A percentile compares a stretch with the other conserved stretches of the same genome.
phyloP scores from a whole-genome alignment of 2,113 vertebrate genomes.

The Proteles cristata region DNA sequence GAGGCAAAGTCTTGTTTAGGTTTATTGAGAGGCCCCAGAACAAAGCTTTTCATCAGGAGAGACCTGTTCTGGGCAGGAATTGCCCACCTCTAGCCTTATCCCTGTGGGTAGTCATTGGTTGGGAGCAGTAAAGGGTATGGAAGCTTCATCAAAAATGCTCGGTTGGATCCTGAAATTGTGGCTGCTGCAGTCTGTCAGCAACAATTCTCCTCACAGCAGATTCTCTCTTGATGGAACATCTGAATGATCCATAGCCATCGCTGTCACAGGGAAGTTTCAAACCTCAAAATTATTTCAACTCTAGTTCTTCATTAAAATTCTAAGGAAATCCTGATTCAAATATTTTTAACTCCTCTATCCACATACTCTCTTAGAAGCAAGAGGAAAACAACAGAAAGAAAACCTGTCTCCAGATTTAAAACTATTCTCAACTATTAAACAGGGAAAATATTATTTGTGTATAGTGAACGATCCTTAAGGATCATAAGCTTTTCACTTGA shows the following conservation, averaged over 20 bases:
- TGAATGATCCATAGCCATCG: background rate
- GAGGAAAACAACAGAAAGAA: background rate
- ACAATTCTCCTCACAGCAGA: background rate
- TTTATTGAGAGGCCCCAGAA: background rate
- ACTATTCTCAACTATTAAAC: background rate
- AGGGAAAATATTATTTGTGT: background rate
- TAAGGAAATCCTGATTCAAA: background rate
- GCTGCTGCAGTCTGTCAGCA: background rate
- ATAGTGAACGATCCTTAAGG: background rate
- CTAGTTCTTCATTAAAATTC: background rate
- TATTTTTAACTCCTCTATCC: background rate
- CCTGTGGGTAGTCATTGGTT: background rate
- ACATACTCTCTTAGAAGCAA: background rate
- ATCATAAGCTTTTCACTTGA: background rate
- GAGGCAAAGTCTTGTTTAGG: background rate
- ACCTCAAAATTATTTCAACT: background rate
- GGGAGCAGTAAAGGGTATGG: fast-evolving
- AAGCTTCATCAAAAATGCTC: background rate
- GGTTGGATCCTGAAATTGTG: background rate
- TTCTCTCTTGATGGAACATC: background rate
- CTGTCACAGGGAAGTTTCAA: background rate
- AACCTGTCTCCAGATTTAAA: background rate
- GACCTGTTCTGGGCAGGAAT: background rate
- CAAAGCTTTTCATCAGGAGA: background rate
- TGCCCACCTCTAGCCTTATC: background rate